Evolutionary conservation across 2,888 invertebrate genomes (phyloP), one percentile per base, ranked within the genome.

Genomic region (Yponomeuta plumbellus): DNA sequence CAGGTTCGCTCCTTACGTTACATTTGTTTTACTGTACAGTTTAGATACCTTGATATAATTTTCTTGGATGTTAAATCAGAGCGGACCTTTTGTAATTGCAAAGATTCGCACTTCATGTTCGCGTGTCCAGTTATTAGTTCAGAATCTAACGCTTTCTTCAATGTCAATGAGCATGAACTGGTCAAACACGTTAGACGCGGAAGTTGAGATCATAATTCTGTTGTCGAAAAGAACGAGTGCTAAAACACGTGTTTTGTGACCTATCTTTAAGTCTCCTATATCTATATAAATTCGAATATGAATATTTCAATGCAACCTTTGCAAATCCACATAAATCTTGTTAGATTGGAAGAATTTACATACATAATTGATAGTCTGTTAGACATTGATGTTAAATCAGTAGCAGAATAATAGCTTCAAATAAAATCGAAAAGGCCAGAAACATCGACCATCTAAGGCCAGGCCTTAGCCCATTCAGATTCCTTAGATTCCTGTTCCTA

Each of bases 111-210:
- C 2, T 6, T 52, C 0, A 52, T 17, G 17, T 66, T 39, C 66
- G 62, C 61, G 23, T 66, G 66, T 66, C 21, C 57, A 39, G 34
- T 52, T 52, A 52, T 17, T 52, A 17, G 44, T 17, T 17, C 13
- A 17, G 44, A 52, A 52, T 52, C 17, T 52, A 52, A 52, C 61
- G 66, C 66, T 66, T 61, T 66, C 61, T 66, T 66, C 61, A 66
- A 66, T 66, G 62, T 66, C 65, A 65, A 65, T 59, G 39, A 56
- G 26, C 13, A 64, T 57, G 20, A 64, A 44, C 63, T 39, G 21
- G 44, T 63, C 44, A 44, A 44, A 21, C 21, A 21, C 20, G 40
- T 21, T 10, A 11, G 44, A 61, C 44, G 61, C 20, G 21, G 26
- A 61, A 61, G 52, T 62, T 61, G 10, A 20, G 20, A 22, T 52